These are phyloP conservation scores for Scaptodrosophila lebanonensis DNA, from an alignment of 1,140 invertebrate genomes.

Conservation along the genomic window DNA sequence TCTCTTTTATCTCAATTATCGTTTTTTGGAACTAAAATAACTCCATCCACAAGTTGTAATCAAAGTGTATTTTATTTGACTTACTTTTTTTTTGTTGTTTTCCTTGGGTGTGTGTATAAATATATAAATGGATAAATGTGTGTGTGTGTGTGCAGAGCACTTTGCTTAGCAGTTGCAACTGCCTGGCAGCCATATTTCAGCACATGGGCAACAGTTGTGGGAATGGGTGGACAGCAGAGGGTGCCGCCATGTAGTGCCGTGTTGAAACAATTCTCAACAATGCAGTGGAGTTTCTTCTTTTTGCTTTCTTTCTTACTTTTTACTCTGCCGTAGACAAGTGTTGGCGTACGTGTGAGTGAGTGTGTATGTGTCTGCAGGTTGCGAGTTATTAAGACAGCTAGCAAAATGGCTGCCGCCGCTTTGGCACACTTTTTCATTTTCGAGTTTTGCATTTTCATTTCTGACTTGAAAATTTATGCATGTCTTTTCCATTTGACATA, in stretches of 20 bases:
- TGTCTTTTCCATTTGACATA: too few species aligned
- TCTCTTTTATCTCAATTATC: too few species aligned
- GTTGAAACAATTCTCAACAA: slow-evolving; percentile 50
- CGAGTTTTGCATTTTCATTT: too few species aligned
- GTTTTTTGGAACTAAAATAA: too few species aligned
- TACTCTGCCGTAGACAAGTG: slow-evolving; percentile 16
- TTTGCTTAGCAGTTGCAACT: slow-evolving; percentile 1
- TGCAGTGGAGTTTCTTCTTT: slow-evolving; percentile 35
- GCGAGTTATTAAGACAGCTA: slow-evolving; percentile 46
- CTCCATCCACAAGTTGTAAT: too few species aligned
- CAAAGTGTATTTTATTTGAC: too few species aligned
- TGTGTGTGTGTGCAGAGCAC: neutral
- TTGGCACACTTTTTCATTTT: too few species aligned
- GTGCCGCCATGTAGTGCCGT: slow-evolving; percentile 5
- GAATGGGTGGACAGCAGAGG: slow-evolving; percentile 12
- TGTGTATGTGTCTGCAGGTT: too few species aligned
- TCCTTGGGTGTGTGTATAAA: neutral
- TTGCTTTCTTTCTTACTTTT: slow-evolving; percentile 4
- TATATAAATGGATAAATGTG: neutral
- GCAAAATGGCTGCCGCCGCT: too few species aligned
- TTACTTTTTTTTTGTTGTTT: too few species aligned
- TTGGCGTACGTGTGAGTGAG: too few species aligned
- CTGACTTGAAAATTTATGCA: too few species aligned
- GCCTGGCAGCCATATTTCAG: slow-evolving; percentile 23
- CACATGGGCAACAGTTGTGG: slow-evolving; percentile 21